Base-by-base conservation (phyloP, 2,113 vertebrate species). In the Corydoras maculifer region DNA sequence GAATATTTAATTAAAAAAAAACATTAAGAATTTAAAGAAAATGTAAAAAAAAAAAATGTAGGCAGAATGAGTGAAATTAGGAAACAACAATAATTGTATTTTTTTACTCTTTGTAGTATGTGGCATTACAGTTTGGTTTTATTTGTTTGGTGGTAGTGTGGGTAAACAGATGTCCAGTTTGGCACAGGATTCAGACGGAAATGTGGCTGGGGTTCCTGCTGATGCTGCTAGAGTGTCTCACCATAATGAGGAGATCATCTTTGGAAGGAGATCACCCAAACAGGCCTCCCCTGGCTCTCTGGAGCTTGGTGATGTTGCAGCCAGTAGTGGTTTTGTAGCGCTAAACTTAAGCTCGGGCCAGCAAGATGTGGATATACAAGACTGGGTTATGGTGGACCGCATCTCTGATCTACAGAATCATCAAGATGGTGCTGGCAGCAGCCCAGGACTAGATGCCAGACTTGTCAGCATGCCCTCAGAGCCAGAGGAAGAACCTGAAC, bases 301-400 rank as follows among this genome's bases (percentile, higher is more conserved):
- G 66, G 94, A 97, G 80, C 92, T 94, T 18, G 90, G 79, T 67
- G 93, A 95, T 76, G 94, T 91, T 60, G 91, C 87, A 30, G 89
- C 86, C 76, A 96, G 91, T 86, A 95, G 93, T 75, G 94, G 93
- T 58, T 98, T 97, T 75, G 90, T 98, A 83, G 95, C 95, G 62
- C 89, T 98, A 69, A 97, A 98, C 79, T 82, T 98, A 82, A 98
- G 89, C 87, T 96, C 95, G 75, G 94, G 90, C 81, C 91, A 88
- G 81, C 94, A 96, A 76, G 95, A 99, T 25, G 74, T 92, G 75
- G 96, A 98, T 87, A 95, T 94, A 35, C 93, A 89, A 77, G 97
- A 98, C 76, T 99, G 97, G 96, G 95, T 98, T 61, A 91, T 98
- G 83, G 91, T 99, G 83, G 96, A 98, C 79, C 91, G 92, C 53